Base-by-base conservation (phyloP, 2,797 vertebrate genomes). In the Toxotes lorentzi region DNA sequence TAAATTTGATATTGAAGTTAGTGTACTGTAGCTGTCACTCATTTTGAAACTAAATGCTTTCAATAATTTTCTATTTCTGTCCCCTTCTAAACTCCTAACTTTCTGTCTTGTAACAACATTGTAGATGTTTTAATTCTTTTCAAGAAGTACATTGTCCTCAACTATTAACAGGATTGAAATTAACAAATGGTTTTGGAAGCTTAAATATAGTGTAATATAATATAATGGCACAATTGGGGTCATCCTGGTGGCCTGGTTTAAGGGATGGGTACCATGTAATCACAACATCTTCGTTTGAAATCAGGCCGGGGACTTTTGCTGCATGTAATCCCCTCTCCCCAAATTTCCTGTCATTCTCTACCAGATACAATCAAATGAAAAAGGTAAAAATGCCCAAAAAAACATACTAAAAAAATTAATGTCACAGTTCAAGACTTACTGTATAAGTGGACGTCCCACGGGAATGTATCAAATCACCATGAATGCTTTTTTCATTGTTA, bases 401-500 rank as follows among this genome's bases (percentile, higher is more conserved):
- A 61, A 56, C 6, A 38, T 14, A 4, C 5, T 2, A 32, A 47
- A 47, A 70, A 47, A 43, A 50, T 63, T 1, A 10, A 64, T 23
- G 5, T 51, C 8, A 19, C 21, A 41, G 47, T 41, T 53, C 4
- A 45, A 54, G 13, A 54, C 30, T 10, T 5, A 16, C 17, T 40
- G 27, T 10, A 24, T 51, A 23, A 8, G n/a, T 48, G 23, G 32
- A 79, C 51, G 45, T 70, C 62, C 16, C 16, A 21, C 23, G 24
- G 43, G 51, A 76, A 58, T 56, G 14, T 14, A 51, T 48, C 7
- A 70, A 40, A 43, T 74, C 45, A 32, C 17, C 3, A 16, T 70
- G 32, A 24, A 16, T 63, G 21, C 23, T 54, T 74, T 56, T 80
- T 66, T 82, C 67, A 51, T n/a, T 45, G 14, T 81, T 51, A 61